A percentile compares a stretch with the other conserved stretches of the same genome.
These are phyloP conservation scores for Phortica magna DNA, from an alignment of 2,888 invertebrate species.

Conservation along the genomic window DNA sequence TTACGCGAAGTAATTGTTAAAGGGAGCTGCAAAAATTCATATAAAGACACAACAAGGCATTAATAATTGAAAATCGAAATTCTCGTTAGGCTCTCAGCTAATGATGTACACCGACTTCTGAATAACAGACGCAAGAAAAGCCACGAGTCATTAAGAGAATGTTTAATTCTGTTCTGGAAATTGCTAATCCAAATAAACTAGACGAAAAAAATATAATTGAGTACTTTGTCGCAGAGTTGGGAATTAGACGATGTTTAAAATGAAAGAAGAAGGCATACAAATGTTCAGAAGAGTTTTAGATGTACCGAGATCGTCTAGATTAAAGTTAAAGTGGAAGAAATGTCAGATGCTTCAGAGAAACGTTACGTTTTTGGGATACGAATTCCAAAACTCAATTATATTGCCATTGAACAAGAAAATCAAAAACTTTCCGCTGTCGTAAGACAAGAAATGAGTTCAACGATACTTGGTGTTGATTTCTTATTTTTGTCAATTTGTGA, in stretches of 20 bases:
- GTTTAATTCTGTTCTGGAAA: conserved; percentile 22
- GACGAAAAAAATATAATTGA: conserved; percentile 22
- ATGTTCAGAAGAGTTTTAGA: conserved; percentile 35
- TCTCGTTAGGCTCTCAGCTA: conserved; percentile 14
- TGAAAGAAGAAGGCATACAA: not conserved
- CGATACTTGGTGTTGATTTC: conserved; percentile 47
- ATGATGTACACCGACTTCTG: conserved; percentile 31
- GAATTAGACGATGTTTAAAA: not conserved
- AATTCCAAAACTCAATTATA: conserved; percentile 44
- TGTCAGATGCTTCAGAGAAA: conserved; percentile 41
- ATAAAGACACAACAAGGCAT: not conserved
- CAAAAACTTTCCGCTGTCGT: conserved; percentile 39
- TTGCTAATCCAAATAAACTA: conserved; percentile 21
- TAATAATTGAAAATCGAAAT: conserved; percentile 30
- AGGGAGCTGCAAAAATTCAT: conserved; percentile 30
- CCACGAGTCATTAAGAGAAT: conserved; percentile 11
- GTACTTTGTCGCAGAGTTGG: conserved; percentile 11
- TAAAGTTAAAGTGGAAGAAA: conserved; percentile 45
- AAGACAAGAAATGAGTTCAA: conserved; percentile 44
- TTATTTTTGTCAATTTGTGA: conserved; percentile 44
- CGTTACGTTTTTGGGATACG: conserved; percentile 47
- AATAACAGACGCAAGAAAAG: not conserved
- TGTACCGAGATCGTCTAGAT: conserved; percentile 33
- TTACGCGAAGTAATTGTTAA: conserved; percentile 28
- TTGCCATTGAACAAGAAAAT: conserved; percentile 41